Evolutionary conservation across 64 coral and sea anemone species (phyloP).

Genomic region (Stichodactyla mertensii): DNA sequence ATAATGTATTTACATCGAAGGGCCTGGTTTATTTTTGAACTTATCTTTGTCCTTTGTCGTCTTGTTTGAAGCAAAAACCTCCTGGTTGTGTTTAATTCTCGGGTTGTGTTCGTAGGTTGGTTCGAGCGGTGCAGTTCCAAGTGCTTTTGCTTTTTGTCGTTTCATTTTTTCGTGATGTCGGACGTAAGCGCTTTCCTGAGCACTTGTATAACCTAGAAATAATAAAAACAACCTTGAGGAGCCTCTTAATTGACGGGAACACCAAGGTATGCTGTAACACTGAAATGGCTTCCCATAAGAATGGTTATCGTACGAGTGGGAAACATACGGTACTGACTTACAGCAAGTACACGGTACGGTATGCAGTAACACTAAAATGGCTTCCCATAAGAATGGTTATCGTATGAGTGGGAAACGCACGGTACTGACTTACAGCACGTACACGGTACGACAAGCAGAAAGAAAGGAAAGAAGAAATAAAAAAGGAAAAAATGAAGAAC

Average conservation of each 20-base stretch:
- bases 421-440: too few species aligned
- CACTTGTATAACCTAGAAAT: conserved; percentile 26
- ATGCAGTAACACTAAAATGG: too few species aligned
- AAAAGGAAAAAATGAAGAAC: too few species aligned
- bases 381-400: too few species aligned
- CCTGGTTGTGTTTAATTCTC: conserved; percentile 40
- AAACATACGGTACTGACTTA: too few species aligned
- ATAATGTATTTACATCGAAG: neutral
- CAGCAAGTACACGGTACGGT: too few species aligned
- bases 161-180: conserved; percentile 56
- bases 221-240: neutral
- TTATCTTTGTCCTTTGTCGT: neutral
- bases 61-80: conserved; percentile 13
- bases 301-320: too few species aligned
- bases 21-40: conserved; percentile 8
- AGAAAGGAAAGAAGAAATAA: too few species aligned
- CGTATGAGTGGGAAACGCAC: too few species aligned
- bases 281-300: too few species aligned
- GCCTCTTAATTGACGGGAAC: neutral
- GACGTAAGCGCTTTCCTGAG: conserved; percentile 37
- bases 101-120: conserved; percentile 56
- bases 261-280: too few species aligned
- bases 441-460: too few species aligned
- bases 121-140: conserved; percentile 43
- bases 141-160: conserved; percentile 31